Conservation (phyloP, 1,140 invertebrate species). For the Cyrtorhinus lividipennis region DNA sequence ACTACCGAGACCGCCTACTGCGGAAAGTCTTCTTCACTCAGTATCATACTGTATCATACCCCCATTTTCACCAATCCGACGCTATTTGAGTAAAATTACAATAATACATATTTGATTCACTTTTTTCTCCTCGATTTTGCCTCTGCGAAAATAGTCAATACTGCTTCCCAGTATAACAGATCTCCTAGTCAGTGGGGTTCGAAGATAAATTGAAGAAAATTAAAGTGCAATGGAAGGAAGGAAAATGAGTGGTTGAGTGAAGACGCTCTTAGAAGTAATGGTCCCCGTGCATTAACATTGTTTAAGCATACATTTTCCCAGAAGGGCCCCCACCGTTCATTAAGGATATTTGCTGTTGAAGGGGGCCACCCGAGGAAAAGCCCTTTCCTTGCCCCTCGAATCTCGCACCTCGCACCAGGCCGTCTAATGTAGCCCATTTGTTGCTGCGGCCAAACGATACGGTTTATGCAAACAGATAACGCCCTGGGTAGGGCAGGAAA, state of each 20-base stretch:
- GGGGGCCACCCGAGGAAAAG: too few species aligned
- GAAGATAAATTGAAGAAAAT: too few species aligned
- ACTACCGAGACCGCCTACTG: too few species aligned
- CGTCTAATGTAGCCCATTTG: slow-evolving; percentile 15
- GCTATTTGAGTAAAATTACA: too few species aligned
- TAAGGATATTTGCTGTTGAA: slow-evolving; percentile 14
- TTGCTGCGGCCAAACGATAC: slow-evolving; percentile 11
- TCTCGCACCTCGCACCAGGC: not conserved
- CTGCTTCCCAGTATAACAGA: too few species aligned
- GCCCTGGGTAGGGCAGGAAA: not conserved
- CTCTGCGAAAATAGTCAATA: too few species aligned
- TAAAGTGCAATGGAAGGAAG: not conserved
- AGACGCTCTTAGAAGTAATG: slow-evolving; percentile 8
- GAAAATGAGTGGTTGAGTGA: slow-evolving; percentile 6
- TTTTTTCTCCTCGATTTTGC: too few species aligned
- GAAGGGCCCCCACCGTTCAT: not conserved
- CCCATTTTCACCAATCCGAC: too few species aligned
- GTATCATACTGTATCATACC: too few species aligned
- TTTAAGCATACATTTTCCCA: slow-evolving; percentile 12
- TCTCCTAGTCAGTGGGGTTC: too few species aligned
- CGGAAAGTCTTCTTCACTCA: too few species aligned
- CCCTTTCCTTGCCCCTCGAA: not conserved
- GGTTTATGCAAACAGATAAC: slow-evolving; percentile 15
- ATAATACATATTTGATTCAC: too few species aligned
- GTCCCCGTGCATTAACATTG: slow-evolving; percentile 13